Conservation (phyloP, 2,888 invertebrate species). For the Serrognathus titanus region DNA sequence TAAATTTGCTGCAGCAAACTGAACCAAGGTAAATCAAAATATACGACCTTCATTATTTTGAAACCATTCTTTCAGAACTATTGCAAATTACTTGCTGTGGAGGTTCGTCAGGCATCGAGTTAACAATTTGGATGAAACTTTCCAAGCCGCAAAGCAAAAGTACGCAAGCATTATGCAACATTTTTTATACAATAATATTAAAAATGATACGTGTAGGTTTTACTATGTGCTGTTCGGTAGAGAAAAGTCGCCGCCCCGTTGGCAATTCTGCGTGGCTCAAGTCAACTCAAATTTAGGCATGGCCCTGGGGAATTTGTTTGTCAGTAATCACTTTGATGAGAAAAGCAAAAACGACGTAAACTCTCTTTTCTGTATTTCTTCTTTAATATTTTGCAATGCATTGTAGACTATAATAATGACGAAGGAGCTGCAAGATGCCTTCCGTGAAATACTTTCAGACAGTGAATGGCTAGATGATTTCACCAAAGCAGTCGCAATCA, state of each 20-base stretch:
- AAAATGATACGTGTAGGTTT: constrained; percentile 53
- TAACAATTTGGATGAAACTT: constrained; percentile 81
- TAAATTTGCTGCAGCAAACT: constrained; percentile 33
- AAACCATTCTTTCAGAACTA: constrained; percentile 44
- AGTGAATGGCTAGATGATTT: constrained; percentile 82
- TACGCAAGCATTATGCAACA: not conserved
- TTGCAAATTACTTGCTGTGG: constrained; percentile 82
- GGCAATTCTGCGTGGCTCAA: constrained; percentile 89
- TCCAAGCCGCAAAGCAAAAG: constrained; percentile 73
- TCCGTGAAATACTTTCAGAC: constrained; percentile 72
- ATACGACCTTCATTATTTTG: not conserved
- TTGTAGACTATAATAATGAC: constrained; percentile 75
- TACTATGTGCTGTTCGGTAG: constrained; percentile 73
- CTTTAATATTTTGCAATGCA: not conserved
- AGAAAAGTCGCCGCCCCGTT: constrained; percentile 77
- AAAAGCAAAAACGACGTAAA: constrained; percentile 73
- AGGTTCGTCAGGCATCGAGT: constrained; percentile 81
- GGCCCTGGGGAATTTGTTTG: constrained; percentile 90
- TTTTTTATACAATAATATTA: not conserved
- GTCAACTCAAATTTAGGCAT: constrained; percentile 74
- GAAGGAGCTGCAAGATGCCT: constrained; percentile 76
- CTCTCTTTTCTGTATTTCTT: not conserved
- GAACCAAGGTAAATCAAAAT: not conserved
- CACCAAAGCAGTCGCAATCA: constrained; percentile 75
- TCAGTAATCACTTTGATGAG: constrained; percentile 82